Evolutionary conservation across 2,797 vertebrate species (phyloP).

Genomic region (Spondyliosoma cantharus): DNA sequence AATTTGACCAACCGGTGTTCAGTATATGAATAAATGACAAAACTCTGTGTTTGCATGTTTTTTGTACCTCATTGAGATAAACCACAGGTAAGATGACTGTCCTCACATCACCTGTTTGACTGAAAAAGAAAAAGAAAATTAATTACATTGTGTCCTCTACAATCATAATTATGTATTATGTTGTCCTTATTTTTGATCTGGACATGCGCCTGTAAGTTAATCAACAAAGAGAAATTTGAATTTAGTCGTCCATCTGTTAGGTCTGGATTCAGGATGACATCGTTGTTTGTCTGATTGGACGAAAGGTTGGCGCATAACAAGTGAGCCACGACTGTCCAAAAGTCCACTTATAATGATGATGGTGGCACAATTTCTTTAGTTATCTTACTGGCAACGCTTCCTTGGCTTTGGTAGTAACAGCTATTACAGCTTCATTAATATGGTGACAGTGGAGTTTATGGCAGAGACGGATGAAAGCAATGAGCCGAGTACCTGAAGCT

Average conservation of each 20-base stretch:
- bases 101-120: slow-evolving; percentile 88
- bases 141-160: not conserved
- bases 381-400: slow-evolving; percentile 24
- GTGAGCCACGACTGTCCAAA: slow-evolving; percentile 55
- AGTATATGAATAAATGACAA: not conserved
- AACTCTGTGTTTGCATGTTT: not conserved
- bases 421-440: not conserved
- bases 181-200: not conserved
- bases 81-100: slow-evolving; percentile 91
- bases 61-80: slow-evolving; percentile 93
- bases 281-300: slow-evolving; percentile 4
- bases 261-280: not conserved
- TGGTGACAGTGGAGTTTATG: not conserved
- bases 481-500: slow-evolving; percentile 86
- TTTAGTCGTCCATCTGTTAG: not conserved
- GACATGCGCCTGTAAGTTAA: not conserved
- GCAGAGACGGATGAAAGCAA: not conserved
- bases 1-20: not conserved
- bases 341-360: slow-evolving; percentile 68
- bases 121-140: slow-evolving; percentile 54
- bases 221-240: not conserved
- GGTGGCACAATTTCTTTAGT: slow-evolving; percentile 54
- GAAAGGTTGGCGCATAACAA: slow-evolving; percentile 26
- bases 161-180: not conserved
- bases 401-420: not conserved